Conservation (phyloP, 1,140 invertebrate species). For the Megathymus violae region DNA sequence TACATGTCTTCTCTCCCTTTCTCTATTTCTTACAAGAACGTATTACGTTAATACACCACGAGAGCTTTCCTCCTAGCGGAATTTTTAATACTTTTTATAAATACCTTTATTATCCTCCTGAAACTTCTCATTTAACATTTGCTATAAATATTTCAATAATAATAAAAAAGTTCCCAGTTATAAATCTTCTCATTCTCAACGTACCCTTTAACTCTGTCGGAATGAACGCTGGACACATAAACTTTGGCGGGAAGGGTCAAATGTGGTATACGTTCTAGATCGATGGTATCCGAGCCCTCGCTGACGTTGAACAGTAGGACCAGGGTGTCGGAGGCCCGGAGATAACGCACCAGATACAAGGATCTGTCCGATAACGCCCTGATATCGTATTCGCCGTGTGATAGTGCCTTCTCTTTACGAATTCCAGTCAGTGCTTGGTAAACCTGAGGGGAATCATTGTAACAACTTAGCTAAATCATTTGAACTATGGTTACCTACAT, state of each 20-base stretch:
- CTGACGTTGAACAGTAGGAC: constrained; percentile 74
- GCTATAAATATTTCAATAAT: no score
- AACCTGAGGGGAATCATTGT: constrained; percentile 49
- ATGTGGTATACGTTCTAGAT: constrained; percentile 49
- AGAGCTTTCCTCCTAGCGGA: no score
- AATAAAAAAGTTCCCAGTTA: no score
- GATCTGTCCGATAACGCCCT: constrained; percentile 58
- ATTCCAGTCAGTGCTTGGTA: constrained; percentile 66
- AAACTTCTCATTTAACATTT: no score
- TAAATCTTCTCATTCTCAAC: constrained; percentile 24
- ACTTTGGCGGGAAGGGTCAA: constrained; percentile 61
- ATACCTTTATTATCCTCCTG: no score
- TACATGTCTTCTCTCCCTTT: no score
- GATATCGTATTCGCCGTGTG: constrained; percentile 69
- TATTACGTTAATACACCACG: no score
- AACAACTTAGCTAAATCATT: not conserved
- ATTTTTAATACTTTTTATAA: no score
- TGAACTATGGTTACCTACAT: no score
- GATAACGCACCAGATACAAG: constrained; percentile 57
- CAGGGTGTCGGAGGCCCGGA: constrained; percentile 61
- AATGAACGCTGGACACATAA: constrained; percentile 66
- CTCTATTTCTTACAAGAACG: no score
- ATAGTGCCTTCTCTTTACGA: constrained; percentile 59
- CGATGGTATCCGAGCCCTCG: constrained; percentile 50
- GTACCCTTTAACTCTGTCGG: constrained; percentile 60